A percentile compares a stretch with the other conserved stretches of the same genome.
phyloP scores from a whole-genome alignment of 1,140 invertebrate species.

The Venustaconcha ellipsiformis region DNA sequence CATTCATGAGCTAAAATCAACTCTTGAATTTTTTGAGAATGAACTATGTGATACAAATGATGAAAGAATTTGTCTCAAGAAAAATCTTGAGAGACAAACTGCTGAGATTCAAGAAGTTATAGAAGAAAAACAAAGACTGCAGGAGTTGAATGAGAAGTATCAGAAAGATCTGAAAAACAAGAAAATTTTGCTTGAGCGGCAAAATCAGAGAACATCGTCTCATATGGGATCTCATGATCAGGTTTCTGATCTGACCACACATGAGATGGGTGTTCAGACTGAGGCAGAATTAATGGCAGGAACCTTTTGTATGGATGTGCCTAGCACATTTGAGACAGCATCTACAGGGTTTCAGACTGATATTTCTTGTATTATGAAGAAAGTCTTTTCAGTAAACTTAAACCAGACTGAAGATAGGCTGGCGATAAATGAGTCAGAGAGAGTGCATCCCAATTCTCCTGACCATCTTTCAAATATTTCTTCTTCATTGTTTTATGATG shows the following conservation, averaged over 20 bases:
- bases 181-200: conserved; percentile 1
- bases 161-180: conserved; percentile 30
- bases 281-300: too few relatives aligned
- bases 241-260: not conserved
- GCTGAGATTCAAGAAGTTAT: conserved; percentile 19
- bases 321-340: too few relatives aligned
- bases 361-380: too few relatives aligned
- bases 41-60: conserved; percentile 20
- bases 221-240: not conserved
- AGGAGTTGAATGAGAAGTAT: conserved; percentile 26
- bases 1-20: conserved; percentile 18
- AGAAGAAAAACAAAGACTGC: conserved; percentile 28
- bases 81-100: conserved; percentile 18
- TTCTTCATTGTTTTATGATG: too few relatives aligned
- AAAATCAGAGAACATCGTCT: not conserved
- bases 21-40: conserved; percentile 33
- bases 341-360: too few relatives aligned
- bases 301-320: too few relatives aligned
- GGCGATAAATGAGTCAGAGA: too few relatives aligned
- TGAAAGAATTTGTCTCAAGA: conserved; percentile 20
- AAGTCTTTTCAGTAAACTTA: too few relatives aligned
- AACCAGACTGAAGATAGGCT: too few relatives aligned
- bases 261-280: too few relatives aligned
- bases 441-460: too few relatives aligned
- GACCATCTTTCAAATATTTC: too few relatives aligned